Evolutionary conservation across 2,113 vertebrate species (phyloP), one percentile per base, ranked within the genome.

Genomic region (Sorex araneus): DNA sequence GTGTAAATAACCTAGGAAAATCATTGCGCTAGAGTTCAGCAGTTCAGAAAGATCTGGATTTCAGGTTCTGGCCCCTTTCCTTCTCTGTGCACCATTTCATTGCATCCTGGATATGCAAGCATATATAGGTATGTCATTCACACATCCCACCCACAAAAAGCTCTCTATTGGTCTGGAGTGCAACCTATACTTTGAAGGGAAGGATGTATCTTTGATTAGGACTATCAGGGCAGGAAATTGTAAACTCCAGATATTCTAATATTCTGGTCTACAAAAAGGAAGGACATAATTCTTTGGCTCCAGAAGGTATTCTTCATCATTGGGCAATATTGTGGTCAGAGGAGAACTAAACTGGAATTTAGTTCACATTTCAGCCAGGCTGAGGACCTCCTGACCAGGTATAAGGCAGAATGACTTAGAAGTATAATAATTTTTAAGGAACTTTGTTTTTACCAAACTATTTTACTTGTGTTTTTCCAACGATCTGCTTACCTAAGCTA

Each of bases 161-260:
- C 25, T 45, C 18, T 4, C 15, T 8, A 8, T 63, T 71, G 43
- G 25, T 28, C 23, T 28, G 23, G 23, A 93, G 1, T 21, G 18
- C 40, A 84, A 50, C 43, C 45, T 91, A 43, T 4, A 28, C 34
- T 36, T 32, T 47, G 69, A 47, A 88, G 40, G 60, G 57, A 8
- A 91, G 67, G 21, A 47, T 8, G 16, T 60, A 21, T 75, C 70
- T 88, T 73, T 19, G 11, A 25, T n/a, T 80, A 71, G 60, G 71
- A 50, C 11, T 57, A 83, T 67, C 43, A 66, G n/a, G 45, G 7
- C n/a, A 92, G 40, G 54, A 90, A 92, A 95, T 81, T 91, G 11
- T 40, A 90, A 92, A 95, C 77, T 89, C 7, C 34, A 94, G 6
- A 13, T 80, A 81, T 21, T 6, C 19, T n/a, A n/a, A n/a, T 19